Conservation (phyloP, 2,113 vertebrate species). For the Lethenteron camtschaticum region DNA sequence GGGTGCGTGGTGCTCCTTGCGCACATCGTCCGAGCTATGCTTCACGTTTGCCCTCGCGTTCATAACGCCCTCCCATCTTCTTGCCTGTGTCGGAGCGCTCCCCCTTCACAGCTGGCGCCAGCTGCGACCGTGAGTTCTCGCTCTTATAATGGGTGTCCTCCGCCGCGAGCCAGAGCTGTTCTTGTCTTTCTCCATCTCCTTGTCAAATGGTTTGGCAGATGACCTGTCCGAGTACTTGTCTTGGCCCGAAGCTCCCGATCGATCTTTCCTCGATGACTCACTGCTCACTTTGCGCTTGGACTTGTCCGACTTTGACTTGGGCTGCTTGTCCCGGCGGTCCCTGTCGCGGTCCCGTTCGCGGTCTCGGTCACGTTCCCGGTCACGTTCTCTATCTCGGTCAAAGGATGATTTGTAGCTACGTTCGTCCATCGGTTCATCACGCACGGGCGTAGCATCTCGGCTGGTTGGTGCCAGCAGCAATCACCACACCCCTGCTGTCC, state of each 20-base stretch:
- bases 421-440: constrained; percentile 85
- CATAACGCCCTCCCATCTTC: no score
- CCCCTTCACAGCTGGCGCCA: no score
- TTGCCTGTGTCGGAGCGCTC: no score
- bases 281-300: constrained; percentile 41
- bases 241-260: constrained; percentile 15
- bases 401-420: constrained; percentile 5
- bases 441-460: constrained; percentile 69
- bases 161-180: no score
- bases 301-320: constrained; percentile 38
- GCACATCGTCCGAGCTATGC: constrained; percentile 27
- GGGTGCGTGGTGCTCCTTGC: constrained; percentile 23
- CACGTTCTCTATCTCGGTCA: background rate
- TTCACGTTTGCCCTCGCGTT: background rate
- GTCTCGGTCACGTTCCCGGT: no score
- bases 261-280: constrained; percentile 36
- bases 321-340: constrained; percentile 24
- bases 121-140: no score
- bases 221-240: no score
- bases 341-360: no score
- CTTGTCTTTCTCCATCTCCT: no score
- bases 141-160: no score
- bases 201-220: no score
- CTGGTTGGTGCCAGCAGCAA: constrained; percentile 29
- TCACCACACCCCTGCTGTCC: constrained; percentile 19